A percentile compares a stretch with the other conserved stretches of the same genome.
These are phyloP conservation scores for Mythimna impura DNA, from an alignment of 2,888 invertebrate species.

Conservation along the genomic window DNA sequence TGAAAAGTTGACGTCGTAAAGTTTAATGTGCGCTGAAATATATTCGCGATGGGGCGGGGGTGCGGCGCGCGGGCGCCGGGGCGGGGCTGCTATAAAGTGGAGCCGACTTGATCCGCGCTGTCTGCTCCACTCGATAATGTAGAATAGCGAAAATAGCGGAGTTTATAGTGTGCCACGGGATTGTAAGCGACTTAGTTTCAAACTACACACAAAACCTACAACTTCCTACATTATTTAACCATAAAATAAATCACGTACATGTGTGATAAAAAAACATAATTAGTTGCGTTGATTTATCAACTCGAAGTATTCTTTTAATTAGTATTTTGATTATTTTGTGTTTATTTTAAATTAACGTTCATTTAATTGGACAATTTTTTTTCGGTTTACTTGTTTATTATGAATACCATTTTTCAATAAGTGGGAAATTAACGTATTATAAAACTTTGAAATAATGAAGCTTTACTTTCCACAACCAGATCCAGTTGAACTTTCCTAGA, in stretches of 20 bases:
- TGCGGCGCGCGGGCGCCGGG: conserved; percentile 2
- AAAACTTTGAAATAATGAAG: neutral
- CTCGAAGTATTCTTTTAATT: conserved; percentile 7
- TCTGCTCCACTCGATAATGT: conserved; percentile 51
- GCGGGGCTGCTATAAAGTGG: conserved; percentile 39
- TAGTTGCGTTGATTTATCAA: conserved; percentile 6
- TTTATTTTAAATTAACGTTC: conserved; percentile 3
- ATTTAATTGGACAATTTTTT: conserved; percentile 9
- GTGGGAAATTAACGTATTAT: neutral
- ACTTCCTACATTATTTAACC: neutral
- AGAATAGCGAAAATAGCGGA: conserved; percentile 26
- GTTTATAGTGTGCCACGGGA: conserved; percentile 2
- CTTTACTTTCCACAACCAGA: neutral
- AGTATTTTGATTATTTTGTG: conserved; percentile 11
- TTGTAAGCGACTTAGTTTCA: neutral
- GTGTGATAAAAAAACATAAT: conserved; percentile 5
- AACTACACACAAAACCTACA: neutral
- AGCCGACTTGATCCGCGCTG: conserved; percentile 56
- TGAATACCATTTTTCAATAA: conserved; percentile 4
- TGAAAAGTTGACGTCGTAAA: conserved; percentile 82
- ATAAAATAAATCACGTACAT: neutral
- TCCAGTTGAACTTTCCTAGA: conserved; percentile 10
- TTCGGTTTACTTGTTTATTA: conserved; percentile 11
- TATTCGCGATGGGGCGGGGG: conserved; percentile 65
- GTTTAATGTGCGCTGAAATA: conserved; percentile 79